phyloP scores from a whole-genome alignment of 2,113 vertebrate genomes.

The Struthio camelus region DNA sequence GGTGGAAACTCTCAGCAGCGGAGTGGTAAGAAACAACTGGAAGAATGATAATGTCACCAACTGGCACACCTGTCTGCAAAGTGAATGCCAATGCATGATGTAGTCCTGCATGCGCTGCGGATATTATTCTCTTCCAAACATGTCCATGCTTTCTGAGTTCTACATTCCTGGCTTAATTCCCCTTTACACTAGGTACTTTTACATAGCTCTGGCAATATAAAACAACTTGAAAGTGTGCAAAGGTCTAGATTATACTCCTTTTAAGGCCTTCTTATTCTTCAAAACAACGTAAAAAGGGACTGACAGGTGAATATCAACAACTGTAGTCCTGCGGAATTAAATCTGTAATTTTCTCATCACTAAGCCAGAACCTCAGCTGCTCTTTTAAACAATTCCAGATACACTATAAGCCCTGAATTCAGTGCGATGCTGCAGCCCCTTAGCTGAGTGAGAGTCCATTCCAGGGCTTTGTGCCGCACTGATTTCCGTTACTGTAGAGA shows the following conservation, averaged over 20 bases:
- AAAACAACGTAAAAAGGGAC: background rate
- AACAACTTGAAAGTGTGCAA: background rate
- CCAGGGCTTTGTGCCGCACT: background rate
- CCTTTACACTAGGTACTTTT: background rate
- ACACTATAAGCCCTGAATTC: background rate
- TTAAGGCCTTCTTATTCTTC: background rate
- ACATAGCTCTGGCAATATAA: background rate
- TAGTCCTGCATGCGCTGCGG: background rate
- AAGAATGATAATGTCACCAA: background rate
- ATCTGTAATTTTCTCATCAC: background rate
- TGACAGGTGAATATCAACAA: background rate
- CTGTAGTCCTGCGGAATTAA: background rate
- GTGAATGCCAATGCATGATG: background rate
- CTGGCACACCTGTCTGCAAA: slow-evolving; percentile 8
- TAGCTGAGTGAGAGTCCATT: fast-evolving
- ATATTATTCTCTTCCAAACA: background rate
- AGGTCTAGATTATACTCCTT: background rate
- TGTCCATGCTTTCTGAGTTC: background rate
- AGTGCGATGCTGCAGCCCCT: background rate
- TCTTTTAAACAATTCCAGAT: background rate
- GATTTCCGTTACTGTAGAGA: background rate
- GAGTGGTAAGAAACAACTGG: slow-evolving; percentile 7
- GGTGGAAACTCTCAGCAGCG: slow-evolving; percentile 1
- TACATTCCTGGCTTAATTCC: background rate
- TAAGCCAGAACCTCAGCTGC: background rate